A percentile compares a stretch with the other conserved stretches of the same genome.
Conservation (phyloP, 2,113 vertebrate species). For the Tragelaphus scriptus region DNA sequence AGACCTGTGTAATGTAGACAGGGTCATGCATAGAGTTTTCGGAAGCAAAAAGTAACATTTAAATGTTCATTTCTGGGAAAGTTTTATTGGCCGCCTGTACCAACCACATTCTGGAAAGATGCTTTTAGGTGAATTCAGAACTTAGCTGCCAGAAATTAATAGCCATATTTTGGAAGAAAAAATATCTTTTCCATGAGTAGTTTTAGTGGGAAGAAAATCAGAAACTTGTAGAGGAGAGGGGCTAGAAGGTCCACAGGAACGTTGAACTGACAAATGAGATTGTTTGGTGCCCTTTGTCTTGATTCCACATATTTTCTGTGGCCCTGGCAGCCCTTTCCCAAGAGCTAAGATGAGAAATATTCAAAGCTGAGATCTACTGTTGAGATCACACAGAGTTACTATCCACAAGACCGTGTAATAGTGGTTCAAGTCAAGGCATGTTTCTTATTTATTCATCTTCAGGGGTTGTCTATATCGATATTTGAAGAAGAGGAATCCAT, state of each 20-base stretch:
- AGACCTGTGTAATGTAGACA: background rate
- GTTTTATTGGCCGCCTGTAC: background rate
- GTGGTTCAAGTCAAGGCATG: background rate
- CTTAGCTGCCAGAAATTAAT: background rate
- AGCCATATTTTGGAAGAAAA: background rate
- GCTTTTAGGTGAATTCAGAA: background rate
- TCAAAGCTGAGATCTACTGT: background rate
- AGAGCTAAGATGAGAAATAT: background rate
- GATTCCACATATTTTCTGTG: background rate
- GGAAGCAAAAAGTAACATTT: background rate
- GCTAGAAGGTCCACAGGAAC: background rate
- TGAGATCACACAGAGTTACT: accelerated
- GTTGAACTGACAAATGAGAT: background rate
- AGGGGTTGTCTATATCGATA: background rate
- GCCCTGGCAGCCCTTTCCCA: background rate
- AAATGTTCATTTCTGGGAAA: background rate
- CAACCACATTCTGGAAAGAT: background rate
- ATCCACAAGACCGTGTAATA: accelerated
- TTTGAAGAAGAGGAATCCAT: background rate
- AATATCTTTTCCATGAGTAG: background rate
- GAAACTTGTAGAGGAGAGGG: background rate
- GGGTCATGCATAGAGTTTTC: background rate
- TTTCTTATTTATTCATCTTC: background rate
- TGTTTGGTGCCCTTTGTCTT: background rate
- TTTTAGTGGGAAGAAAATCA: conserved; percentile 8